Conservation (phyloP, 2,888 invertebrate species). For the Oligia strigilis region DNA sequence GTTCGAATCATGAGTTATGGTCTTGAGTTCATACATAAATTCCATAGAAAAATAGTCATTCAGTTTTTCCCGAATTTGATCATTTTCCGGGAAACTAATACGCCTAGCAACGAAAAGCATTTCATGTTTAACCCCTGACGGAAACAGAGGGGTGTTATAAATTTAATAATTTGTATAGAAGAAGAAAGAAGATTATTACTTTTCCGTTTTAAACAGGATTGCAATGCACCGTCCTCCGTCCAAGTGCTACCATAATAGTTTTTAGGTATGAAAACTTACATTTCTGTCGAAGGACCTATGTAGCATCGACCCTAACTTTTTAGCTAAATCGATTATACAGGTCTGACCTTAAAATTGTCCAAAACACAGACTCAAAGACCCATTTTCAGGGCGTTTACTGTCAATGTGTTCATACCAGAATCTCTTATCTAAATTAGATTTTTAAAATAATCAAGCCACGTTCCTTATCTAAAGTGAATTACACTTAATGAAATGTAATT, state of each 20-base stretch:
- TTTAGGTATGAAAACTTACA: not conserved
- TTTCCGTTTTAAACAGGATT: not conserved
- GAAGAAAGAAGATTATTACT: not conserved
- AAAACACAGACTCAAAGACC: constrained; percentile 1
- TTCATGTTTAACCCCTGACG: no score
- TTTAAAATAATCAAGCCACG: constrained; percentile 10
- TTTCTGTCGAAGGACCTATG: not conserved
- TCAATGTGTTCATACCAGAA: constrained; percentile 20
- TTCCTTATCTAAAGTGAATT: constrained; percentile 19
- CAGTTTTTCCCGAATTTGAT: no score
- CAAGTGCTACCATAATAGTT: not conserved
- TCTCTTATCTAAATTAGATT: constrained; percentile 8
- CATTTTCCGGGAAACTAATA: no score
- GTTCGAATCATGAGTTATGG: no score
- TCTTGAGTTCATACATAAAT: no score
- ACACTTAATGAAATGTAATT: constrained; percentile 27
- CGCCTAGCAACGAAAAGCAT: no score
- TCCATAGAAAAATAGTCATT: no score
- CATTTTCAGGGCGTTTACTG: not conserved
- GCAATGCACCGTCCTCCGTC: not conserved
- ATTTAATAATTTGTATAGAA: not conserved
- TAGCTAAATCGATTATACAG: not conserved
- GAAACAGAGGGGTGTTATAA: not conserved
- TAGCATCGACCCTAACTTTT: not conserved
- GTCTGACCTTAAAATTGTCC: not conserved